A percentile compares a stretch with the other conserved stretches of the same genome.
Conservation (phyloP, 2,113 vertebrate genomes). For the Ranitomeya imitator region DNA sequence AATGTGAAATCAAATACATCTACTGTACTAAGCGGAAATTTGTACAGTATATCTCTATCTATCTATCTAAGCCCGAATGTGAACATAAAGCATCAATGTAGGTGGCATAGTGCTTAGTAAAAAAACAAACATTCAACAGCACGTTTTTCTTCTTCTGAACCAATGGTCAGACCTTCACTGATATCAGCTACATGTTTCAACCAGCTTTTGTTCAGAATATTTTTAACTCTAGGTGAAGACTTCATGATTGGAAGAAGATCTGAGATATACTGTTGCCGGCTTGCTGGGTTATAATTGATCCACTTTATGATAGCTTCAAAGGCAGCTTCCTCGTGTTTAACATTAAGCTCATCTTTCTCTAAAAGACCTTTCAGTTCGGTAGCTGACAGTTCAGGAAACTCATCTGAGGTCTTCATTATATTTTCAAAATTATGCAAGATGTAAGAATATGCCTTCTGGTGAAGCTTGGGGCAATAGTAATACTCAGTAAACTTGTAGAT, state of each 20-base stretch:
- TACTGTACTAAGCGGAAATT: background rate
- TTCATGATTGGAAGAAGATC: conserved; percentile 65
- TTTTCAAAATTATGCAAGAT: conserved; percentile 82
- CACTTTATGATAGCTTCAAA: conserved; percentile 79
- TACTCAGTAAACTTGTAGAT: conserved; percentile 75
- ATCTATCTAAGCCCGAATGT: background rate
- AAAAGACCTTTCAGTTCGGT: conserved; percentile 74
- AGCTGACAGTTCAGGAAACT: conserved; percentile 77
- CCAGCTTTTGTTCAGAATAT: background rate
- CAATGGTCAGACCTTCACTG: background rate
- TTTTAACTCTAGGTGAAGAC: background rate
- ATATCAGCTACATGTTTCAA: background rate
- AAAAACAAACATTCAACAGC: too few species aligned
- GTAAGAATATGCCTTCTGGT: conserved; percentile 70
- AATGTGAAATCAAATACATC: background rate
- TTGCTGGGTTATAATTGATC: conserved; percentile 70
- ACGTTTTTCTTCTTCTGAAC: too few species aligned
- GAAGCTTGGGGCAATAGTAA: conserved; percentile 69
- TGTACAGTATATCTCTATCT: background rate
- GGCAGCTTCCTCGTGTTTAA: conserved; percentile 73
- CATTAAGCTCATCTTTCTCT: conserved; percentile 75
- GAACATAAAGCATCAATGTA: too few species aligned
- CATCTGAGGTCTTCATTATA: conserved; percentile 66
- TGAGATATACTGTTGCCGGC: conserved; percentile 70
- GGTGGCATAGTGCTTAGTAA: too few species aligned